phyloP scores from a whole-genome alignment of 2,888 invertebrate genomes.

The Minunthozetes semirufus region DNA sequence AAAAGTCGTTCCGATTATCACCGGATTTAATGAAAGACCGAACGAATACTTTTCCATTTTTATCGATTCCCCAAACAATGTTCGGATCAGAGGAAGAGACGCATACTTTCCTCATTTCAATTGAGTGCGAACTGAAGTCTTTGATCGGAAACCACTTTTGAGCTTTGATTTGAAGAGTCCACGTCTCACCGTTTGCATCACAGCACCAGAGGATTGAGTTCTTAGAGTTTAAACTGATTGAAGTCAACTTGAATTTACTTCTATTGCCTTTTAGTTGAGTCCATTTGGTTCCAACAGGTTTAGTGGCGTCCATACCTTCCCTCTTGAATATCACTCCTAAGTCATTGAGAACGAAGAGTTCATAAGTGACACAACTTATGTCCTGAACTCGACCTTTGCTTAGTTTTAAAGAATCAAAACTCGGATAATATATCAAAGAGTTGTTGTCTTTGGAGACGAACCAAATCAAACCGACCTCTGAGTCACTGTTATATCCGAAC shows the following conservation, averaged over 20 bases:
- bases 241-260: neutral
- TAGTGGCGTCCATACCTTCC: slow-evolving; percentile 20
- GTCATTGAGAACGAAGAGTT: neutral
- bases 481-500: neutral
- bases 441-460: neutral
- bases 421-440: slow-evolving; percentile 6
- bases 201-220: slow-evolving; percentile 11
- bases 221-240: neutral
- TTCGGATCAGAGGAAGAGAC: neutral
- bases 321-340: neutral
- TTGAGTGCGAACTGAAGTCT: slow-evolving; percentile 19
- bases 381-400: neutral
- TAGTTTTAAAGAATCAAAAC: neutral
- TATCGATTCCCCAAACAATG: slow-evolving; percentile 23
- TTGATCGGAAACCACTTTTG: slow-evolving; percentile 4
- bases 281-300: slow-evolving; percentile 11
- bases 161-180: neutral
- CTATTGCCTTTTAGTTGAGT: neutral
- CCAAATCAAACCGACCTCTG: slow-evolving; percentile 22
- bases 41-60: neutral
- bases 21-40: neutral
- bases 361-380: neutral
- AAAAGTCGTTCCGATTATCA: slow-evolving; percentile 1
- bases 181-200: slow-evolving; percentile 5
- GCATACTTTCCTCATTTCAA: slow-evolving; percentile 10